Evolutionary conservation across 2,888 invertebrate species (phyloP).

Genomic region (Pseudeuparius sepicola): DNA sequence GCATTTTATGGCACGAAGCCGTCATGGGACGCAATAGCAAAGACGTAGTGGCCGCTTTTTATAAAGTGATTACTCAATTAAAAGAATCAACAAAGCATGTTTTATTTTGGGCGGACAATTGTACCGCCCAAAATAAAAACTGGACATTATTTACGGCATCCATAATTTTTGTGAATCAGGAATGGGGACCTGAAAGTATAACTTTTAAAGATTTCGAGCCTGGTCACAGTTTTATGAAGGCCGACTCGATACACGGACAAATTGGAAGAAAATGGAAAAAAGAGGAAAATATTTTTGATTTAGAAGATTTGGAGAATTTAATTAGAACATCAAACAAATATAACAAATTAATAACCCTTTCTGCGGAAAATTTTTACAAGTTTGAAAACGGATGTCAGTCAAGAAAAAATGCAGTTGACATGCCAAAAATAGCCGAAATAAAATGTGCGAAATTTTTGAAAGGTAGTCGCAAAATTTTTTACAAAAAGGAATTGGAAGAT

Average conservation of each 20-base stretch:
- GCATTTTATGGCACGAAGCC: slow-evolving; percentile 18
- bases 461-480: not conserved
- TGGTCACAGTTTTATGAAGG: slow-evolving; percentile 19
- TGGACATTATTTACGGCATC: slow-evolving; percentile 12
- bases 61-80: slow-evolving; percentile 12
- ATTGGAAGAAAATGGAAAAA: slow-evolving; percentile 17
- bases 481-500: not conserved
- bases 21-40: slow-evolving; percentile 17
- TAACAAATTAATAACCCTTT: not conserved
- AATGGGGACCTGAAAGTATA: slow-evolving; percentile 12
- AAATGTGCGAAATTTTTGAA: not conserved
- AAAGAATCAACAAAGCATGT: slow-evolving; percentile 6
- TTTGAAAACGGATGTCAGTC: slow-evolving; percentile 6
- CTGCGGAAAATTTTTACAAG: not conserved
- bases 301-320: slow-evolving; percentile 4
- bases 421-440: not conserved
- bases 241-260: slow-evolving; percentile 17
- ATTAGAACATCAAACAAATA: slow-evolving; percentile 1
- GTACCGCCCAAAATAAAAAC: slow-evolving; percentile 15
- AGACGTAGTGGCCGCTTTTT: slow-evolving; percentile 17
- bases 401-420: slow-evolving; percentile 2
- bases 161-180: slow-evolving; percentile 12
- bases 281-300: slow-evolving; percentile 1
- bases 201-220: slow-evolving; percentile 20
- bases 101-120: slow-evolving; percentile 13